These are phyloP conservation scores for Erebia epiphron DNA, from an alignment of 2,888 invertebrate species.

Conservation along the genomic window DNA sequence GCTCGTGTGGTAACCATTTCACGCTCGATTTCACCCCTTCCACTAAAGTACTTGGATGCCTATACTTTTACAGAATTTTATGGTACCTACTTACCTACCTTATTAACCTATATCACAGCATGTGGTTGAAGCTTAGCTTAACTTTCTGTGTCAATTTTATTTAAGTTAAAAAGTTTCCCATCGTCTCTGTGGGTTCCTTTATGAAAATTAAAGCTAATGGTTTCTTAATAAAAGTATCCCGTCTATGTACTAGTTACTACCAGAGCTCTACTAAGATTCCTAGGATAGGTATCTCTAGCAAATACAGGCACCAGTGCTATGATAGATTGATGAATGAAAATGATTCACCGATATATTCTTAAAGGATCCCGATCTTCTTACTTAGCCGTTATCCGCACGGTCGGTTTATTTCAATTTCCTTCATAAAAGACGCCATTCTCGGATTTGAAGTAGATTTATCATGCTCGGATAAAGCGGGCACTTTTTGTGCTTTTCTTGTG, in stretches of 20 bases:
- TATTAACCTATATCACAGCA: neutral
- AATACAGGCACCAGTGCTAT: conserved; percentile 25
- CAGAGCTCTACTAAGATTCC: neutral
- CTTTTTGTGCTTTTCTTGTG: conserved; percentile 83
- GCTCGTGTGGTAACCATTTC: conserved; percentile 76
- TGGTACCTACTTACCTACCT: conserved; percentile 1
- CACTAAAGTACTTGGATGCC: conserved; percentile 48
- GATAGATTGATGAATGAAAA: conserved; percentile 74
- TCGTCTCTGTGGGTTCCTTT: too few relatives aligned
- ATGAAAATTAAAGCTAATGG: too few relatives aligned
- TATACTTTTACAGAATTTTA: neutral
- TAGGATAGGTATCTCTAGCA: neutral
- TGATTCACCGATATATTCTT: conserved; percentile 80
- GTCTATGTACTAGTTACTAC: neutral
- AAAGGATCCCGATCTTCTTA: conserved; percentile 80
- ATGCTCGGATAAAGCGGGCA: conserved; percentile 83
- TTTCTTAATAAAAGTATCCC: neutral
- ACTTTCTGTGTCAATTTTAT: neutral
- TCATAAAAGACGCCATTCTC: conserved; percentile 84
- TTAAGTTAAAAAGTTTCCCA: too few relatives aligned
- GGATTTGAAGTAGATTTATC: conserved; percentile 84
- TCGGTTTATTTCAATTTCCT: conserved; percentile 84
- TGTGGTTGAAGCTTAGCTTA: conserved; percentile 1
- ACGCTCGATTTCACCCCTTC: conserved; percentile 75
- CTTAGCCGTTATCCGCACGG: conserved; percentile 83